Conservation (phyloP, 2,797 vertebrate species). For the Passerculus sandwichensis region DNA sequence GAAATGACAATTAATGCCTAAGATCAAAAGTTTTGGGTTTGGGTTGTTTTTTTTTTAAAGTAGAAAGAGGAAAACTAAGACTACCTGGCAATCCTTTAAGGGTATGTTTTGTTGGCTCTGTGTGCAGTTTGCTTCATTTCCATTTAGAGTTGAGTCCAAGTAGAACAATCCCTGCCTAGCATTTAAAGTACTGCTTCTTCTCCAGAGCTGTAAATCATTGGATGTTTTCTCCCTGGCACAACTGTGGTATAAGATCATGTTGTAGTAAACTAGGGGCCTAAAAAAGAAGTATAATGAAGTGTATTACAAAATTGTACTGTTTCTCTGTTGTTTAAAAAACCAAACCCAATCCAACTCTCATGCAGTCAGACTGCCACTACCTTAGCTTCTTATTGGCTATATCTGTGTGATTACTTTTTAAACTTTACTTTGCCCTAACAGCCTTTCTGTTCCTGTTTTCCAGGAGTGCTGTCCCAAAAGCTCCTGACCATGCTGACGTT, state of each 20-base stretch:
- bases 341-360: not conserved
- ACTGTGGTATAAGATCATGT: not conserved
- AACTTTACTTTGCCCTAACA: not conserved
- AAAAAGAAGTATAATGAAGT: not conserved
- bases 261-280: not conserved
- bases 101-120: not conserved
- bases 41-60: not conserved
- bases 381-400: not conserved
- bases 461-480: conserved; percentile 80
- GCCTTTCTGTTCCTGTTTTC: not conserved
- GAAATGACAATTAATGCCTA: not conserved
- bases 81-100: not conserved
- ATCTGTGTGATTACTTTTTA: not conserved
- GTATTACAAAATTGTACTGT: not conserved
- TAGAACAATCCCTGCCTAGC: not conserved
- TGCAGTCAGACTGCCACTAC: not conserved
- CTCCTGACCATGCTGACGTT: conserved; percentile 74
- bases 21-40: not conserved
- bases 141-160: not conserved
- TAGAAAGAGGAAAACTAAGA: not conserved
- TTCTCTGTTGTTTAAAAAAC: not conserved
- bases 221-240: not conserved
- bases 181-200: not conserved
- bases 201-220: not conserved
- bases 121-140: not conserved